Conservation (phyloP, 2,113 vertebrate genomes). For the Pseudopipra pipra region DNA sequence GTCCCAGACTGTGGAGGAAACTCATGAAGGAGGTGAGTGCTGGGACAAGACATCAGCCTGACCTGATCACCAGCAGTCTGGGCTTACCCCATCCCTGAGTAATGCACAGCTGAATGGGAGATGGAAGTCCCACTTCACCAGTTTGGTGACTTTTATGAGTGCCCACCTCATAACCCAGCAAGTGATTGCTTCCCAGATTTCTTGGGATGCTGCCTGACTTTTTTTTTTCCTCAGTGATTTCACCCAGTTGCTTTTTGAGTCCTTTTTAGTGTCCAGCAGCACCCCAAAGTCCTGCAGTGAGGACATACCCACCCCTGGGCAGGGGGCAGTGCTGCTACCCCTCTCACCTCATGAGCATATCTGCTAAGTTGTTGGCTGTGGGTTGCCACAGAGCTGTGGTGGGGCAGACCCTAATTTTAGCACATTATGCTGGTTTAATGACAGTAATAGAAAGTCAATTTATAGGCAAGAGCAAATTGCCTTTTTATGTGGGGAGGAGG, state of each 20-base stretch:
- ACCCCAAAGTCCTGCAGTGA: not conserved
- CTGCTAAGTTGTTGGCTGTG: not conserved
- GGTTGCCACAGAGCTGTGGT: not conserved
- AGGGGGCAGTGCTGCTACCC: not conserved
- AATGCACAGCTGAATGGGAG: not conserved
- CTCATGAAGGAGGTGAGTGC: not conserved
- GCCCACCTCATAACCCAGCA: accelerated
- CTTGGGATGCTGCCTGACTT: not conserved
- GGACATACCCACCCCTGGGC: not conserved
- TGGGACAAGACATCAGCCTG: not conserved
- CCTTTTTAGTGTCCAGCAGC: not conserved
- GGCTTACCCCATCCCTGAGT: not conserved
- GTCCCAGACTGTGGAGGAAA: not conserved
- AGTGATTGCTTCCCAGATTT: not conserved
- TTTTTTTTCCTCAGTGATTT: not conserved
- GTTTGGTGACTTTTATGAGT: not conserved
- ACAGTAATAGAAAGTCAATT: slow-evolving; percentile 49
- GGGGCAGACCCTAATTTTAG: slow-evolving; percentile 37
- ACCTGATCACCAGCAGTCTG: not conserved
- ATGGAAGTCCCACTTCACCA: not conserved
- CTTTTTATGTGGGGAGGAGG: slow-evolving; percentile 54
- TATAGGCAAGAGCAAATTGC: slow-evolving; percentile 70
- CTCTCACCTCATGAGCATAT: accelerated
- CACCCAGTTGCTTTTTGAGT: not conserved
- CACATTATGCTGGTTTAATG: slow-evolving; percentile 28